phyloP scores from a whole-genome alignment of 2,888 invertebrate genomes.

The Peribatodes rhomboidaria region DNA sequence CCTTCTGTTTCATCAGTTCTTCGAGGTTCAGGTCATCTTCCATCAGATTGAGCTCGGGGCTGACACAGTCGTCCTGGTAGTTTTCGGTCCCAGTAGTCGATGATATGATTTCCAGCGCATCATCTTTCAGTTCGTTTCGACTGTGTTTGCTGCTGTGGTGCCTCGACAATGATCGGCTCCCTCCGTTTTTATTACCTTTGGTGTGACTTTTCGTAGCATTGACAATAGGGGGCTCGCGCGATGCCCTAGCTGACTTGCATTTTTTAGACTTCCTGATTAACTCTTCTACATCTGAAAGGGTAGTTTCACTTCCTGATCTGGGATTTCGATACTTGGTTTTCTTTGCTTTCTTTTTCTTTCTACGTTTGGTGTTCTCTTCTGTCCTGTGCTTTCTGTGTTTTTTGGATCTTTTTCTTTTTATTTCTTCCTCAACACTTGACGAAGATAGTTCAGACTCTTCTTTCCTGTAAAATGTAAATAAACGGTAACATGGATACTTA shows the following conservation, averaged over 20 bases:
- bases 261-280: slow-evolving; percentile 73
- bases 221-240: slow-evolving; percentile 52
- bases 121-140: slow-evolving; percentile 47
- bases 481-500: slow-evolving; percentile 62
- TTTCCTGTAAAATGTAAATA: slow-evolving; percentile 44
- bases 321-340: slow-evolving; percentile 86
- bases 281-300: slow-evolving; percentile 74
- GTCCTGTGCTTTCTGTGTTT: slow-evolving; percentile 90
- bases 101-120: slow-evolving; percentile 88
- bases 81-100: slow-evolving; percentile 89
- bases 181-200: slow-evolving; percentile 68
- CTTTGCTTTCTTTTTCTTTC: slow-evolving; percentile 85
- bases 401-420: slow-evolving; percentile 84
- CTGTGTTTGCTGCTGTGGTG: slow-evolving; percentile 25
- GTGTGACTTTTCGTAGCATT: slow-evolving; percentile 22
- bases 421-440: slow-evolving; percentile 66
- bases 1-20: slow-evolving; percentile 96
- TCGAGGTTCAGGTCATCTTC: slow-evolving; percentile 96
- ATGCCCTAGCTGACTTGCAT: slow-evolving; percentile 56
- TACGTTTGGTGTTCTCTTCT: slow-evolving; percentile 75
- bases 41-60: slow-evolving; percentile 91
- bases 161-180: slow-evolving; percentile 50
- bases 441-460: slow-evolving; percentile 26
- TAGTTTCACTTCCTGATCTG: slow-evolving; percentile 74
- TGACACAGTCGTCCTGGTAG: slow-evolving; percentile 88